Base-by-base conservation (phyloP, 2,797 vertebrate species). In the Siniperca undulata region DNA sequence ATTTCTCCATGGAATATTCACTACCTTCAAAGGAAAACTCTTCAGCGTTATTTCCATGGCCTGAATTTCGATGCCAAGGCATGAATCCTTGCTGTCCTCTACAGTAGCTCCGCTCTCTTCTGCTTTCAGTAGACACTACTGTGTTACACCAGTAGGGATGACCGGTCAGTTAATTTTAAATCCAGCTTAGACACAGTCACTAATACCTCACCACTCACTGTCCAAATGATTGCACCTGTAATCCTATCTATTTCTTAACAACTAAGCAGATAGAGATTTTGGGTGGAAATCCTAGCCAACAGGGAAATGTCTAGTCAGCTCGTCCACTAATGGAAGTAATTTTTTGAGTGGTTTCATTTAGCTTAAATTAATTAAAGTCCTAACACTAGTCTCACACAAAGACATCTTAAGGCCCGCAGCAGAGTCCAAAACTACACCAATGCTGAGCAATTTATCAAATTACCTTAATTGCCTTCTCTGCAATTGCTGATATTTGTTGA, bases 1-100 rank as follows among this genome's bases (percentile, higher is more conserved):
- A 91, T 97, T 97, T 92, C 96, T 97, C 96, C 97, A 97, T 34
- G 95, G 96, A 76, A 96, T 97, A 80, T 93, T 96, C 56, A 89
- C 91, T 59, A 96, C 92, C 81, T 95, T 93, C 61, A 88, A 44
- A 61, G 93, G 91, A 44, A 92, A 88, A 68, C 66, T 76, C 75
- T 86, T 92, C 59, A 92, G 34, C 2, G 91, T 94, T 90, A 95
- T 94, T 87, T 93, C 92, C 93, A 95, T 95, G 89, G 83, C 70
- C 67, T 73, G 46, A 60, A 16, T 68, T 53, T 91, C 5, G 70
- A 84, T 73, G 84, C 74, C 3, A 59, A 87, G 88, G 82, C 94
- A 89, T 91, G 92, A 94, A 86, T 81, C 62, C 91, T 60, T 81
- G 65, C 74, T 72, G 90, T 74, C 80, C 53, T 64, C 72, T 36